Evolutionary conservation across 35 echinoderm and acorn worm species (phyloP), one percentile per base, ranked within the genome.

Genomic region (Amphiura filiformis): DNA sequence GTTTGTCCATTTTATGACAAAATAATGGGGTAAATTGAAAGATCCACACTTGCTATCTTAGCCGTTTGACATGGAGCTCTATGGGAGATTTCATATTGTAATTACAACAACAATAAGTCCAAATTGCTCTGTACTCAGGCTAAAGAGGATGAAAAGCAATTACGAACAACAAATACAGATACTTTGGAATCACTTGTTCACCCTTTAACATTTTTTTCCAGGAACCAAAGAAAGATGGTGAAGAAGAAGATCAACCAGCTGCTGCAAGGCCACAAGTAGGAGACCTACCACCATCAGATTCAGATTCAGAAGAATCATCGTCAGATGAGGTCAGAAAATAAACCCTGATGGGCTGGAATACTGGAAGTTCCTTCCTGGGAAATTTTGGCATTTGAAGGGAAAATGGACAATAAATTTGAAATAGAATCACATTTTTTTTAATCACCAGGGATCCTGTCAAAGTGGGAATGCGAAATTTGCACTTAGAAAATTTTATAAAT

Each of bases 211-310:
- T n/a, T n/a, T 82, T 42, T 3, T 2, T 42, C 22, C 81, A 90
- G 38, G 89, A 90, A 37, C 81, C 39, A 22, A 61, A 39, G 20
- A 39, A 75, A 34, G 61, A 86, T 65, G 84, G 34, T 13, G 87
- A 81, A 28, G 38, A 76, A 0, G 89, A 70, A 38, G 89, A 90
- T 38, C 40, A 77, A 77, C 65, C 34, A 7, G 38, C 65, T 9
- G 7, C 61, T 12, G 35, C 36, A 32, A 41, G 78, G 56, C 65
- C 81, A 41, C 32, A 13, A 84, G 39, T 31, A 83, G 47, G 34
- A 70, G 56, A 65, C 34, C 56, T 15, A 32, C 56, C 47, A 36
- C 83, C 13, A 37, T 65, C 49, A 37, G 47, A 61, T 56, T 65
- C 47, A 37, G 35, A 37, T 32, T 65, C 83, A 44, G 47, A 61